Conservation (phyloP, 2,888 invertebrate genomes). For the Darwinula stevensoni region DNA sequence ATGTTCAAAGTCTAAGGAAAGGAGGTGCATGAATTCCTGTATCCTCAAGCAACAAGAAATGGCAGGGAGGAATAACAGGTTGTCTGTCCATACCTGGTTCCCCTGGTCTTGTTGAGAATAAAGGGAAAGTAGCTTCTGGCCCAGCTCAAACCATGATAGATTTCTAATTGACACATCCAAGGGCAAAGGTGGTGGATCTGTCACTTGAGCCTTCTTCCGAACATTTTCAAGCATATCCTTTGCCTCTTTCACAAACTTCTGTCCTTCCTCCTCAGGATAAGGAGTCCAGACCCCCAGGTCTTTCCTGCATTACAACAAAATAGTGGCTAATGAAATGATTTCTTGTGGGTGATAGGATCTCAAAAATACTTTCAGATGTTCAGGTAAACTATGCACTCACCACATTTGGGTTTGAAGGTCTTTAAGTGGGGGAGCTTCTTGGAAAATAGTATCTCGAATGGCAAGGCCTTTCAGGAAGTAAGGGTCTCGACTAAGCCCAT, state of each 20-base stretch:
- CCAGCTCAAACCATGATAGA: neutral
- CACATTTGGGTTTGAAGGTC: no score
- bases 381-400: no score
- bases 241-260: constrained; percentile 15
- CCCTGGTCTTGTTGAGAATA: constrained; percentile 10
- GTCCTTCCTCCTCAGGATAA: neutral
- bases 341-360: neutral
- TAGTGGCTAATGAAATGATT: neutral
- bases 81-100: constrained; percentile 13
- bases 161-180: constrained; percentile 8
- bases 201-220: constrained; percentile 13
- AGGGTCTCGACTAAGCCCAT: constrained; percentile 36
- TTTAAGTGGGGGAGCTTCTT: no score
- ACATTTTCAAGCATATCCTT: constrained; percentile 13
- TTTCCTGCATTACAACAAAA: no score
- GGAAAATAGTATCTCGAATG: no score
- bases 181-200: constrained; percentile 12
- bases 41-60: no score
- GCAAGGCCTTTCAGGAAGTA: no score
- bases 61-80: no score
- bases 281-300: no score
- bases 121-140: neutral
- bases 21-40: no score
- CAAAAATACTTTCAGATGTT: no score
- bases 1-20: no score